Evolutionary conservation across 1,140 invertebrate genomes (phyloP).

Genomic region (Myzus persicae): DNA sequence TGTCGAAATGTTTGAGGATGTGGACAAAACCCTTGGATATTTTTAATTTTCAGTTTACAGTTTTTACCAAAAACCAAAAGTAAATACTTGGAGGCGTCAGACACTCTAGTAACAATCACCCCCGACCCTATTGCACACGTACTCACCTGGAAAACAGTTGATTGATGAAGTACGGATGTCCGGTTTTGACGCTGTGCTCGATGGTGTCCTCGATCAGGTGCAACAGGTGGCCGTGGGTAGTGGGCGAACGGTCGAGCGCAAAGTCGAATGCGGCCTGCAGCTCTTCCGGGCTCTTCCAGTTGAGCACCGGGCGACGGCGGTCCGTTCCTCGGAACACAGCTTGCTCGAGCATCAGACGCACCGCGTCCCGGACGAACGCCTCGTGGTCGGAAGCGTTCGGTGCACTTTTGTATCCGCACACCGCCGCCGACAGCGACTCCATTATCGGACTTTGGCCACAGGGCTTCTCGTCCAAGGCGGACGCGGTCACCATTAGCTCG

Average conservation of each 20-base stretch:
- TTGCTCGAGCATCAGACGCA: constrained; percentile 76
- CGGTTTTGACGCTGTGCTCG: constrained; percentile 85
- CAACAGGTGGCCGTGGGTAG: constrained; percentile 74
- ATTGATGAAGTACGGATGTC: constrained; percentile 87
- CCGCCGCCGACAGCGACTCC: not conserved
- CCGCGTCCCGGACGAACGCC: constrained; percentile 73
- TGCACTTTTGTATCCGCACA: constrained; percentile 64
- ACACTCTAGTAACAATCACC: not conserved
- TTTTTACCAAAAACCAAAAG: not conserved
- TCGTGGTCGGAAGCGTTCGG: constrained; percentile 72
- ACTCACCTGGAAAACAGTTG: constrained; percentile 76
- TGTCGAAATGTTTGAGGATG: too few species aligned
- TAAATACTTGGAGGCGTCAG: not conserved
- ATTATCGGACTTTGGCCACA: not conserved
- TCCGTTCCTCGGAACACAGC: constrained; percentile 79
- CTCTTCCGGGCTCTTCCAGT: constrained; percentile 77
- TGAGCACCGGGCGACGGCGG: constrained; percentile 75
- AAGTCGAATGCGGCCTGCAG: constrained; percentile 74
- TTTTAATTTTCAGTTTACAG: too few species aligned
- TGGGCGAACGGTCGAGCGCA: constrained; percentile 67
- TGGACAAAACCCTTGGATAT: too few species aligned
- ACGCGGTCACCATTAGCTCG: not conserved
- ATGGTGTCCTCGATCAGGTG: constrained; percentile 74
- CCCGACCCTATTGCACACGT: too few species aligned
- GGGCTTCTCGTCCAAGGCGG: not conserved